phyloP scores from a whole-genome alignment of 1,140 invertebrate species.

The Sipha flava region DNA sequence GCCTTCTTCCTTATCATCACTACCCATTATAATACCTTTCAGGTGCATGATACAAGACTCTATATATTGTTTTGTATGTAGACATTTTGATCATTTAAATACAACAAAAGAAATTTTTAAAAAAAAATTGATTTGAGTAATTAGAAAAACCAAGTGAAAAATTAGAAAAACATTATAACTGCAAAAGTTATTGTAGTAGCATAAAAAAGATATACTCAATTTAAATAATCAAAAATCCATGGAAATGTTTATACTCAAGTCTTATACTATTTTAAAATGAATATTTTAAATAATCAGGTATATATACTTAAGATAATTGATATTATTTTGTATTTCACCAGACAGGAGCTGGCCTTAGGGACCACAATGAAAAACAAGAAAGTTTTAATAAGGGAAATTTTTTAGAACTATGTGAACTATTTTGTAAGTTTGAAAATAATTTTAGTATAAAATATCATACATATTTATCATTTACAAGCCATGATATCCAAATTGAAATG shows the following conservation, averaged over 20 bases:
- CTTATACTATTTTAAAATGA: neutral
- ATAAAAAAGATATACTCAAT: neutral
- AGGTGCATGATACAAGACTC: no score
- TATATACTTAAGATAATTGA: neutral
- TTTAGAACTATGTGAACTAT: neutral
- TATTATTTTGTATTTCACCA: neutral
- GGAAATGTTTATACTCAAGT: neutral
- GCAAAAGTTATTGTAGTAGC: neutral
- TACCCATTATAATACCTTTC: no score
- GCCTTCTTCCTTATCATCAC: no score
- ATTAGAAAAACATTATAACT: neutral
- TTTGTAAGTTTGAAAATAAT: neutral
- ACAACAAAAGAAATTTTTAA: neutral
- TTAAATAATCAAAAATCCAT: neutral
- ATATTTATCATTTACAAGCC: neutral
- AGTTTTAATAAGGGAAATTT: neutral
- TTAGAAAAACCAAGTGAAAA: neutral
- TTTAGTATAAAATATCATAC: neutral
- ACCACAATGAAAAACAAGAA: neutral
- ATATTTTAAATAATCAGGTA: neutral
- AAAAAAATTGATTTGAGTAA: neutral
- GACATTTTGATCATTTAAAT: neutral
- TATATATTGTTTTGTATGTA: neutral
- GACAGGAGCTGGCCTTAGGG: neutral
- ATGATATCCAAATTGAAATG: constrained; percentile 6